phyloP scores from a whole-genome alignment of 2,797 vertebrate genomes.

The Cichlasoma orientale region DNA sequence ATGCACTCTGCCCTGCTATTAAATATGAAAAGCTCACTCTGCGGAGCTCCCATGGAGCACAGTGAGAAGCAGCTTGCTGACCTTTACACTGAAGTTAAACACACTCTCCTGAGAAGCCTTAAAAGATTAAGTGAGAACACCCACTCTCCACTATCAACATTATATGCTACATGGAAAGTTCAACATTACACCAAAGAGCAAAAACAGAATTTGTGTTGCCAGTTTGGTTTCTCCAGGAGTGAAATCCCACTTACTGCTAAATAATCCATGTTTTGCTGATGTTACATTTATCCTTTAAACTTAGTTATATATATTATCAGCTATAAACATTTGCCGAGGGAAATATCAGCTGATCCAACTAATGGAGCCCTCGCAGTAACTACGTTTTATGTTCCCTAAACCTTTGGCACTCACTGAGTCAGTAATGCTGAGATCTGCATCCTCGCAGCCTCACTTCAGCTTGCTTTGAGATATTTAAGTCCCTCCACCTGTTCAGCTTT shows the following conservation, averaged over 20 bases:
- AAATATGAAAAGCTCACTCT: slow-evolving; percentile 48
- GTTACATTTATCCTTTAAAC: not conserved
- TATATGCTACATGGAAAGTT: not conserved
- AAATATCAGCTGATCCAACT: not conserved
- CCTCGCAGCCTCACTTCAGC: not conserved
- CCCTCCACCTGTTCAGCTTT: not conserved
- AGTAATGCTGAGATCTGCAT: not conserved
- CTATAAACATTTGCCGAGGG: not conserved
- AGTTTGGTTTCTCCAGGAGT: not conserved
- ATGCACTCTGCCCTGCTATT: slow-evolving; percentile 14
- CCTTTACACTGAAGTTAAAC: slow-evolving; percentile 40
- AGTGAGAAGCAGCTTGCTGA: slow-evolving; percentile 29
- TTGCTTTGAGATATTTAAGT: not conserved
- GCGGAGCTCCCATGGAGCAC: slow-evolving; percentile 10
- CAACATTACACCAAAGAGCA: not conserved
- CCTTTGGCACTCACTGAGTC: not conserved
- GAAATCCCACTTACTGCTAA: not conserved
- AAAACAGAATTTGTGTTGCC: not conserved
- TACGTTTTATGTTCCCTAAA: not conserved
- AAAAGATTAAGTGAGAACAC: slow-evolving; percentile 9
- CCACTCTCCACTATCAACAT: not conserved
- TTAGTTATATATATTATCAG: not conserved
- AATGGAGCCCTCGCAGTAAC: not conserved
- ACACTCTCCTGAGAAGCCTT: slow-evolving; percentile 15
- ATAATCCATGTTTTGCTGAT: not conserved